Conservation (phyloP, 2,797 vertebrate genomes). For the Acridotheres tristis region DNA sequence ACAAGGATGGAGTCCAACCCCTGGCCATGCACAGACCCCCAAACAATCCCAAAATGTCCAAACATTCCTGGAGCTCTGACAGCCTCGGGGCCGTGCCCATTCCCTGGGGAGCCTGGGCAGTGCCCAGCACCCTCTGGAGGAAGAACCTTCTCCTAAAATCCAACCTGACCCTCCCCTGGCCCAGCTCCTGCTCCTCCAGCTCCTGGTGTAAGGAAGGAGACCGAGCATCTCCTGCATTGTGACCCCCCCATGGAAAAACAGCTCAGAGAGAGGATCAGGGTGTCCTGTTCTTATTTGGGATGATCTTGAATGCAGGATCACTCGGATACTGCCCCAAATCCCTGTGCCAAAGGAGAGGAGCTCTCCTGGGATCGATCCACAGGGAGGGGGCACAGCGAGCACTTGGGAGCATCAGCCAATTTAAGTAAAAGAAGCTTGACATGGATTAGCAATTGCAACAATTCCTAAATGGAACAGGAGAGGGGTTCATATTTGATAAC, state of each 20-base stretch:
- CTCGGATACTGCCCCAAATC: accelerated
- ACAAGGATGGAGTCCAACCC: accelerated
- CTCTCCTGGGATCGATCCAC: neutral
- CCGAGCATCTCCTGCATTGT: accelerated
- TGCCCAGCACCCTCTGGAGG: neutral
- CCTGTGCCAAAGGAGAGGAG: accelerated
- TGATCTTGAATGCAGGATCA: neutral
- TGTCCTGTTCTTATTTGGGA: neutral
- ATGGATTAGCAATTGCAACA: neutral
- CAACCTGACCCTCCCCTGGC: accelerated
- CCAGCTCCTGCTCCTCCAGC: neutral
- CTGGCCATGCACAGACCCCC: neutral
- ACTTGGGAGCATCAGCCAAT: neutral
- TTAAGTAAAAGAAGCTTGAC: neutral
- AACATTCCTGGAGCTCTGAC: accelerated
- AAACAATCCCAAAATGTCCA: accelerated
- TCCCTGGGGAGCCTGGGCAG: neutral
- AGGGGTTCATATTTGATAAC: constrained; percentile 79
- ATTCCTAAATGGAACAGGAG: neutral
- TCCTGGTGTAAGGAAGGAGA: neutral
- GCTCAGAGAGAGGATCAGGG: neutral
- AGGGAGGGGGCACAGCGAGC: neutral
- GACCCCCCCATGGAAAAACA: accelerated
- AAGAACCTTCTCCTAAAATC: neutral
- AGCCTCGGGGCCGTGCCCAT: neutral